phyloP scores from a whole-genome alignment of 2,113 vertebrate species.

The Ahaetulla prasina region DNA sequence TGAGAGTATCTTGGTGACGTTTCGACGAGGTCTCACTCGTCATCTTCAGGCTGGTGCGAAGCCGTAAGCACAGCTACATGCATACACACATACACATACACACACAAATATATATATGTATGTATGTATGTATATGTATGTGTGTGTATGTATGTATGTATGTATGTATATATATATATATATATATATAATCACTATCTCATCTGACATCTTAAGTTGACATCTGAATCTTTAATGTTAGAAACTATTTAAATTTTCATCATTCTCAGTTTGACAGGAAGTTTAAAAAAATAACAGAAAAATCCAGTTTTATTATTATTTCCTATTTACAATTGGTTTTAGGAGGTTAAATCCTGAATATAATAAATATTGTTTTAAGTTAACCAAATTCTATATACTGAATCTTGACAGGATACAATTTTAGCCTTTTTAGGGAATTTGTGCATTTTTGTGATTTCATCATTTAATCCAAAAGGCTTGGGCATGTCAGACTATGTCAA shows the following conservation, averaged over 20 bases:
- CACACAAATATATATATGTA: too few species aligned
- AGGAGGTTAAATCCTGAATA: neutral
- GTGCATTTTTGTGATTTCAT: neutral
- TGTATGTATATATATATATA: neutral
- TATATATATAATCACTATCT: rapidly evolving
- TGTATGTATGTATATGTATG: too few species aligned
- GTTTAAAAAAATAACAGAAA: neutral
- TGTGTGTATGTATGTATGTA: too few species aligned
- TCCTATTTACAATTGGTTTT: neutral
- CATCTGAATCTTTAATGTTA: neutral
- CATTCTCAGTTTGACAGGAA: neutral
- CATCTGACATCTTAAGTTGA: neutral
- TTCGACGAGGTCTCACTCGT: too few species aligned
- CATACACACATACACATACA: too few species aligned
- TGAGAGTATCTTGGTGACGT: too few species aligned
- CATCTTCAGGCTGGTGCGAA: too few species aligned
- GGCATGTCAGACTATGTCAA: neutral
- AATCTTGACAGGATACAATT: neutral
- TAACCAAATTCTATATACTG: neutral
- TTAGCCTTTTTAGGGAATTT: neutral
- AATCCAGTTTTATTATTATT: neutral
- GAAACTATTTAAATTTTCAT: neutral
- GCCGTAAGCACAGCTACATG: too few species aligned
- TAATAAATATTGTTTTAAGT: neutral
- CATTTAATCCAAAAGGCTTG: neutral